A percentile compares a stretch with the other conserved stretches of the same genome.
Evolutionary conservation across 2,113 vertebrate genomes (phyloP).

Genomic region (Nesoenas mayeri): DNA sequence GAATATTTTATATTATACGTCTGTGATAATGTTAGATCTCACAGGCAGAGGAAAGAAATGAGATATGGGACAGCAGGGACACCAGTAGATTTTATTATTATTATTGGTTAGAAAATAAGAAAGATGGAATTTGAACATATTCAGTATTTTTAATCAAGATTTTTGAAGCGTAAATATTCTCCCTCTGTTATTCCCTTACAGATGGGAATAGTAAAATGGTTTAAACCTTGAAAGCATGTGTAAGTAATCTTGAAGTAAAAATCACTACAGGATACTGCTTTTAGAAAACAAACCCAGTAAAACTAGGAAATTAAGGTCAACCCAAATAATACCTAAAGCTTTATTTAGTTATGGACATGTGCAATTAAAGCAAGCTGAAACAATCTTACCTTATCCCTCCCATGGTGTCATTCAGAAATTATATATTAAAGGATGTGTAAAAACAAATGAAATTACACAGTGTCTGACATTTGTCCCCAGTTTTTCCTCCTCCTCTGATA

Average conservation of each 20-base stretch:
- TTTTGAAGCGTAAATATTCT: conserved; percentile 5
- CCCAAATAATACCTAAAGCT: not conserved
- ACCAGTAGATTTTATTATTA: not conserved
- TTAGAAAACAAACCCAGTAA: not conserved
- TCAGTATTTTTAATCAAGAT: not conserved
- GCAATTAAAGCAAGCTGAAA: not conserved
- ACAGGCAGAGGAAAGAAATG: not conserved
- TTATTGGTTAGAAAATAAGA: not conserved
- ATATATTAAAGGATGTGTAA: not conserved
- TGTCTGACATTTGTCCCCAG: not conserved
- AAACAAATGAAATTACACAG: not conserved
- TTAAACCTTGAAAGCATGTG: not conserved
- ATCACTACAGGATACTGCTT: not conserved
- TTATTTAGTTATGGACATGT: not conserved
- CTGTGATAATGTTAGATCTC: not conserved
- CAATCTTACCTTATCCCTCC: not conserved
- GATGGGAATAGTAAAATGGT: not conserved
- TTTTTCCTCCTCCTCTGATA: not conserved
- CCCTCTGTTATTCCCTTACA: not conserved
- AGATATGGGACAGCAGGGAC: conserved; percentile 1
- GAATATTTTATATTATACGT: not conserved
- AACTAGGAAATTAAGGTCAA: not conserved
- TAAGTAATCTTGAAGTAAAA: conserved; percentile 18
- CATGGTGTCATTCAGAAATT: not conserved
- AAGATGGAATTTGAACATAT: not conserved